Conservation (phyloP, 2,113 vertebrate genomes). For the Oncorhynchus tshawytscha region DNA sequence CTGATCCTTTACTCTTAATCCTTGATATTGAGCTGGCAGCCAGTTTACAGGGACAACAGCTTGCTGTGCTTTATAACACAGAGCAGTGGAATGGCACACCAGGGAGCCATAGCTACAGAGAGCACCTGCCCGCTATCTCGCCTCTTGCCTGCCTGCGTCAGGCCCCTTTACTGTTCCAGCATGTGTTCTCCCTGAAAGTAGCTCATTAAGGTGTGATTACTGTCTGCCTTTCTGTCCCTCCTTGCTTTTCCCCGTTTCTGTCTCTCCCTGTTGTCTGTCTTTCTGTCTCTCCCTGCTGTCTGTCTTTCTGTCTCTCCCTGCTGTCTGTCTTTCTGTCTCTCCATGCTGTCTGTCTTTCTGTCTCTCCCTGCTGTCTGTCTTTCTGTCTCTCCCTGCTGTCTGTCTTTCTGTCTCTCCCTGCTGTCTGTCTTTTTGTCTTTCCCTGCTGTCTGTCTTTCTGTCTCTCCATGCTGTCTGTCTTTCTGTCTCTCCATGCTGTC, state of each 20-base stretch:
- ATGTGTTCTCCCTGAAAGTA: constrained; percentile 50
- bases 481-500: no score
- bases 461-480: no score
- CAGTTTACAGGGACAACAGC: constrained; percentile 53
- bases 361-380: no score
- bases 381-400: no score
- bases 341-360: no score
- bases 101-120: constrained; percentile 60
- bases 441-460: no score
- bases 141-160: constrained; percentile 19
- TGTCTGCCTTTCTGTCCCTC: neutral
- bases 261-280: constrained; percentile 44
- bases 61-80: constrained; percentile 31
- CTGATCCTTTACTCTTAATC: neutral
- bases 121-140: constrained; percentile 28
- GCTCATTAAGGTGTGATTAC: no score
- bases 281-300: constrained; percentile 13
- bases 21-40: neutral
- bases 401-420: no score
- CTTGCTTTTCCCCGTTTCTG: constrained; percentile 34
- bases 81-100: constrained; percentile 42
- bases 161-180: constrained; percentile 61
- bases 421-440: no score
- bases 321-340: no score
- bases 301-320: neutral